Evolutionary conservation across 2,113 vertebrate species (phyloP).

Genomic region (Anhinga anhinga): DNA sequence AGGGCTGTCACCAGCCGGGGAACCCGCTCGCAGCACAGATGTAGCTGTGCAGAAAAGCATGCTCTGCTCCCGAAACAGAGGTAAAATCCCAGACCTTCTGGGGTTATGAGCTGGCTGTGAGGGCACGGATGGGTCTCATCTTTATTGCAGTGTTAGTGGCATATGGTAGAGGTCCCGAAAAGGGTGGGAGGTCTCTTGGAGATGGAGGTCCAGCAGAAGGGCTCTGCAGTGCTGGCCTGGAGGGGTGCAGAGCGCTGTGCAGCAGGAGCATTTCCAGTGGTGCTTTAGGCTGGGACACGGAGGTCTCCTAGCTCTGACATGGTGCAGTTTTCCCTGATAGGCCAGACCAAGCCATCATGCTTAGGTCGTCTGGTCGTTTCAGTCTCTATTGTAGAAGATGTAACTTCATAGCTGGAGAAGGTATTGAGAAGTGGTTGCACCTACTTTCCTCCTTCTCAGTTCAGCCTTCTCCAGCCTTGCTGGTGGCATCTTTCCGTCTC

Average conservation of each 20-base stretch:
- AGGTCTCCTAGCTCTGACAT: neutral
- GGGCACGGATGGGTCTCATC: fast-evolving
- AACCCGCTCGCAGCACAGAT: neutral
- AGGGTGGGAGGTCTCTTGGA: neutral
- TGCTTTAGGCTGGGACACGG: neutral
- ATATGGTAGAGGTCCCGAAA: neutral
- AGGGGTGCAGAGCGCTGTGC: neutral
- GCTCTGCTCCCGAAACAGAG: neutral
- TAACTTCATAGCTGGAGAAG: neutral
- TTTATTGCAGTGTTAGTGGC: fast-evolving
- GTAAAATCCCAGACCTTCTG: neutral
- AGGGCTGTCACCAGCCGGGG: slow-evolving; percentile 10
- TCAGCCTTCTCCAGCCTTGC: neutral
- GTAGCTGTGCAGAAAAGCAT: neutral
- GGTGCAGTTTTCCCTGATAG: fast-evolving
- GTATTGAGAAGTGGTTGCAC: neutral
- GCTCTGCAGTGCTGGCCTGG: neutral
- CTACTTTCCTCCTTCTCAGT: neutral
- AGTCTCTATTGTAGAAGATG: neutral
- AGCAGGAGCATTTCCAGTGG: neutral
- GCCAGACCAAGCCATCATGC: fast-evolving
- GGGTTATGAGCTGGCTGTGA: neutral
- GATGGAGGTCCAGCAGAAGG: neutral
- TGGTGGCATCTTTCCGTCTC: neutral
- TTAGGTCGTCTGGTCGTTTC: neutral